These are phyloP conservation scores for Nephrotoma guestfalica DNA, from an alignment of 2,888 invertebrate species.

Conservation along the genomic window DNA sequence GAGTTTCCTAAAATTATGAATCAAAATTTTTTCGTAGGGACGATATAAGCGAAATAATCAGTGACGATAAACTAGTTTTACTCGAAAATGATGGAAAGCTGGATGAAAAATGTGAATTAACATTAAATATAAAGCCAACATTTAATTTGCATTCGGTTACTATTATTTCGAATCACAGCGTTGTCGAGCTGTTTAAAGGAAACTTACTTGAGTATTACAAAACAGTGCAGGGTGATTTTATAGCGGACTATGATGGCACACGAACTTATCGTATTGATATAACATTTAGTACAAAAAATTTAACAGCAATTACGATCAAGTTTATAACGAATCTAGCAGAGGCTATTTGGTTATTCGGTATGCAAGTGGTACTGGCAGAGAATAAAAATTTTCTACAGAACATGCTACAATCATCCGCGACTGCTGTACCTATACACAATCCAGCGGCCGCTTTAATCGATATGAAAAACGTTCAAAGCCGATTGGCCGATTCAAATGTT, in stretches of 20 bases:
- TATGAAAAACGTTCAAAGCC: slow-evolving; percentile 22
- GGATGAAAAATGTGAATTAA: slow-evolving; percentile 21
- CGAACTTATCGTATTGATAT: slow-evolving; percentile 25
- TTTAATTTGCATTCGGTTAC: slow-evolving; percentile 24
- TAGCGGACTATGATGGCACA: slow-evolving; percentile 18
- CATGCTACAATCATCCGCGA: not conserved
- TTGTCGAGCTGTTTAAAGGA: slow-evolving; percentile 25
- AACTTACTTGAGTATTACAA: slow-evolving; percentile 23
- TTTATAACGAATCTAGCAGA: slow-evolving; percentile 3
- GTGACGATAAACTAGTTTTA: not conserved
- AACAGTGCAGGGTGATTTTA: slow-evolving; percentile 21
- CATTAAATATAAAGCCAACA: slow-evolving; percentile 17
- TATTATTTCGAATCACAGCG: slow-evolving; percentile 23
- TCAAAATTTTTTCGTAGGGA: not conserved
- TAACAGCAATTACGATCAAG: not conserved
- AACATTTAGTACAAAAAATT: slow-evolving; percentile 17
- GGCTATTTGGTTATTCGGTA: slow-evolving; percentile 18
- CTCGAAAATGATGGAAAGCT: not conserved
- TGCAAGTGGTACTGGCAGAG: slow-evolving; percentile 19
- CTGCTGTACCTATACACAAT: slow-evolving; percentile 19
- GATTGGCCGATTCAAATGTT: slow-evolving; percentile 17
- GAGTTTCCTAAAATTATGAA: not conserved
- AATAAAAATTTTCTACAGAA: slow-evolving; percentile 18
- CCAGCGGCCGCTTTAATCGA: slow-evolving; percentile 19
- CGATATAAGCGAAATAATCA: not conserved